phyloP scores from a whole-genome alignment of 2,888 invertebrate genomes.

The Thymelicus acteon region DNA sequence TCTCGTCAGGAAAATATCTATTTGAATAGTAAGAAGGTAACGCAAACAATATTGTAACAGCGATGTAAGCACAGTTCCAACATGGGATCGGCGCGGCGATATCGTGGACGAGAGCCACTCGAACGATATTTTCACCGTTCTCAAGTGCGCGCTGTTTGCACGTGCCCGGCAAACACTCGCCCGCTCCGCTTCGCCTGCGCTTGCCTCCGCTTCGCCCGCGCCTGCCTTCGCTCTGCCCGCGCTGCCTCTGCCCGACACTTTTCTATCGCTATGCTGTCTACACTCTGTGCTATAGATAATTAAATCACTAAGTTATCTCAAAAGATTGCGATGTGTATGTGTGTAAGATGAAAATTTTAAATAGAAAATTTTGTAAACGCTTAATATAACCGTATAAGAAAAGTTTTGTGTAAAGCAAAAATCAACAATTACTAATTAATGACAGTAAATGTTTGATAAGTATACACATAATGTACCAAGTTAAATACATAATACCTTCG shows the following conservation, averaged over 20 bases:
- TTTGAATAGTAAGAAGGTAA: slow-evolving; percentile 23
- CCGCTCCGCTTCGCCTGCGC: slow-evolving; percentile 18
- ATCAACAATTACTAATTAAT: no score
- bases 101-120: slow-evolving; percentile 67
- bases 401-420: no score
- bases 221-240: slow-evolving; percentile 18
- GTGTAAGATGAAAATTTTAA: no score
- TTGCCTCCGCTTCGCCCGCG: slow-evolving; percentile 24
- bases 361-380: no score
- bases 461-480: no score
- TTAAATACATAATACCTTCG: no score
- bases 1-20: neutral
- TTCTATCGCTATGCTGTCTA: neutral
- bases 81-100: slow-evolving; percentile 49
- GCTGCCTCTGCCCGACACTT: slow-evolving; percentile 11
- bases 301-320: slow-evolving; percentile 1
- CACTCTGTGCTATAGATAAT: neutral
- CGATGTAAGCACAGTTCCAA: slow-evolving; percentile 55
- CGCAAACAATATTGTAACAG: slow-evolving; percentile 55
- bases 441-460: no score
- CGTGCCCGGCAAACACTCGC: slow-evolving; percentile 64
- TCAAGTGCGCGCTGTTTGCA: slow-evolving; percentile 69
- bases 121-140: slow-evolving; percentile 71
- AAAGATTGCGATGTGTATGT: neutral
- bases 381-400: no score